Conservation (phyloP, 1,140 invertebrate genomes). For the Meloidogyne floridensis region DNA sequence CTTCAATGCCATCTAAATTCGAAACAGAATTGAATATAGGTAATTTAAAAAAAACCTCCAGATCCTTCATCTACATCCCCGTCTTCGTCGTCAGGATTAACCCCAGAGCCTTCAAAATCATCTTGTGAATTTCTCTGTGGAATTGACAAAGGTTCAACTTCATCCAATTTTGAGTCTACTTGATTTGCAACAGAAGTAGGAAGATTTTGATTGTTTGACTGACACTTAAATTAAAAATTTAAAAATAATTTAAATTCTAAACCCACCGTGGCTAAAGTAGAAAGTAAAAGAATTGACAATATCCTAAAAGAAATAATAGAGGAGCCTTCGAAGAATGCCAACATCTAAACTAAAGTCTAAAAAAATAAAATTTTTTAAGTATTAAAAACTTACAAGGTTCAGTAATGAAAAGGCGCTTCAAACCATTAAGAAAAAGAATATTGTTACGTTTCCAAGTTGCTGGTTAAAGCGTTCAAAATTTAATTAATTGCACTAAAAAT, state of each 20-base stretch:
- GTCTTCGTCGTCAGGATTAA: not conserved
- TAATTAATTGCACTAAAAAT: not conserved
- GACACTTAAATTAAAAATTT: not conserved
- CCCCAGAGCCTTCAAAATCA: not conserved
- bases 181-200: not conserved
- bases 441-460: too few relatives aligned
- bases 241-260: not conserved
- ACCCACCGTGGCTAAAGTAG: not conserved
- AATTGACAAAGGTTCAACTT: not conserved
- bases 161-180: not conserved
- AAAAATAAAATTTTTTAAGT: not conserved
- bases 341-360: not conserved
- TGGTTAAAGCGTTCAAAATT: too few relatives aligned
- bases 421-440: not conserved
- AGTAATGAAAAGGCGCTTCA: not conserved
- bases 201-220: not conserved
- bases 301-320: not conserved
- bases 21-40: not conserved
- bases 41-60: not conserved
- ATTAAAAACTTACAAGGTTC: not conserved
- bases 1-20: not conserved
- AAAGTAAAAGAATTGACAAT: not conserved
- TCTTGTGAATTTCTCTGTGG: not conserved
- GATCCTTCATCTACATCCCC: not conserved
- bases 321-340: not conserved